Conservation (phyloP, 2,888 invertebrate genomes). For the Lithophane socia region DNA sequence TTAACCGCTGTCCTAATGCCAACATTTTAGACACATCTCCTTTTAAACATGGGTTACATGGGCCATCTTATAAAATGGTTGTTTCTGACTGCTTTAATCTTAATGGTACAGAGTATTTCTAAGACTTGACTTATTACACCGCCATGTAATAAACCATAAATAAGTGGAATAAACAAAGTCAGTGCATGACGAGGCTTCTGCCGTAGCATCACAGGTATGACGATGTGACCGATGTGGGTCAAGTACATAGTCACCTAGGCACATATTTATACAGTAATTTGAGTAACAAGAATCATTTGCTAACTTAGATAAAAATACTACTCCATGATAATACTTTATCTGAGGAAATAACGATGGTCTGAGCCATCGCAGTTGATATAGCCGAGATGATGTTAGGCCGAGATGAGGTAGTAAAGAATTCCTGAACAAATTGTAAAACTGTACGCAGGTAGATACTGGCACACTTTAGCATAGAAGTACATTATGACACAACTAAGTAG, state of each 20-base stretch:
- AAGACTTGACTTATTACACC: too few species aligned
- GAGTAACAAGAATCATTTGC: constrained; percentile 39
- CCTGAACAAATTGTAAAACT: not conserved
- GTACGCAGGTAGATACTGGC: not conserved
- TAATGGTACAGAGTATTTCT: too few species aligned
- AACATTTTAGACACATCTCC: not conserved
- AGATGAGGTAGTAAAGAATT: not conserved
- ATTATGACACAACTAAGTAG: too few species aligned
- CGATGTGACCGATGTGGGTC: constrained; percentile 18
- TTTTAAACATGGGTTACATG: not conserved
- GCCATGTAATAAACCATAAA: not conserved
- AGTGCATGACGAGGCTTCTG: not conserved
- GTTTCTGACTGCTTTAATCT: too few species aligned
- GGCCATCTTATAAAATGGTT: not conserved
- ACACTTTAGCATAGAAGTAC: too few species aligned
- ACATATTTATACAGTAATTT: constrained; percentile 45
- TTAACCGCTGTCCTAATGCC: not conserved
- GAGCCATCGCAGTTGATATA: constrained; percentile 37
- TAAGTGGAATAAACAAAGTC: constrained; percentile 14
- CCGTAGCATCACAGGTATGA: constrained; percentile 29
- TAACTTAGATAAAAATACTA: constrained; percentile 30
- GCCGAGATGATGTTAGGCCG: not conserved
- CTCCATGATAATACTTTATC: constrained; percentile 26
- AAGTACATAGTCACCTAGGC: constrained; percentile 39
- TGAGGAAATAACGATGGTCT: constrained; percentile 38